These are phyloP conservation scores for Allolobophora icterica DNA, from an alignment of 2,888 invertebrate species.

Conservation along the genomic window DNA sequence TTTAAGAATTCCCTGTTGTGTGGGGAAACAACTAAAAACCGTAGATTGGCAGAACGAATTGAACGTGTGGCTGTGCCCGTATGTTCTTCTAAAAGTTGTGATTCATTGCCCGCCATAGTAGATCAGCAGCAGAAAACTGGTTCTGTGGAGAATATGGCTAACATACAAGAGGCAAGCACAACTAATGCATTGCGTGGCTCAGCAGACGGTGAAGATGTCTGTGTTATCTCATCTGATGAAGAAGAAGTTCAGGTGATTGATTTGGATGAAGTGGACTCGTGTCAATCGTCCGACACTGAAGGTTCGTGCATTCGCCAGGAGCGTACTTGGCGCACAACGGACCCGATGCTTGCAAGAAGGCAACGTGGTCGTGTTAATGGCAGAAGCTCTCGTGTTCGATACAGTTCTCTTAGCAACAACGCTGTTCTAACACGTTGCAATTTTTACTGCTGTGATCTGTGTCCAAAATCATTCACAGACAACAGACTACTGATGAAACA, in stretches of 20 bases:
- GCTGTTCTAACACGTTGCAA: neutral
- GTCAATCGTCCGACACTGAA: neutral
- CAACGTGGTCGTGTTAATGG: neutral
- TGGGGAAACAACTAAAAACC: neutral
- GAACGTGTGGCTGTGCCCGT: constrained; percentile 11
- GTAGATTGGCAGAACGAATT: neutral
- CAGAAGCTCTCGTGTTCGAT: neutral
- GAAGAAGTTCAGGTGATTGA: constrained; percentile 28
- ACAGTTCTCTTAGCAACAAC: neutral
- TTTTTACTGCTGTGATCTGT: neutral
- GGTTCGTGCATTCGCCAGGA: neutral
- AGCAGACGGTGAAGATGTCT: neutral
- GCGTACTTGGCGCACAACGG: neutral
- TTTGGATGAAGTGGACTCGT: neutral
- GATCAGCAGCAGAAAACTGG: neutral
- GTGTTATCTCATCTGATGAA: constrained; percentile 8
- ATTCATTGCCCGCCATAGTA: neutral
- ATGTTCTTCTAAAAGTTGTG: neutral
- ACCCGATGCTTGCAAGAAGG: neutral
- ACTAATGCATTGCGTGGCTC: neutral
- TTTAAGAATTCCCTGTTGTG: neutral
- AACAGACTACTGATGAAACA: neutral
- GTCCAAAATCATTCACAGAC: constrained; percentile 4
- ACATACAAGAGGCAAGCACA: neutral
- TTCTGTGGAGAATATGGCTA: neutral